Base-by-base conservation (phyloP, 2,888 invertebrate species). In the Euproctis similis region DNA sequence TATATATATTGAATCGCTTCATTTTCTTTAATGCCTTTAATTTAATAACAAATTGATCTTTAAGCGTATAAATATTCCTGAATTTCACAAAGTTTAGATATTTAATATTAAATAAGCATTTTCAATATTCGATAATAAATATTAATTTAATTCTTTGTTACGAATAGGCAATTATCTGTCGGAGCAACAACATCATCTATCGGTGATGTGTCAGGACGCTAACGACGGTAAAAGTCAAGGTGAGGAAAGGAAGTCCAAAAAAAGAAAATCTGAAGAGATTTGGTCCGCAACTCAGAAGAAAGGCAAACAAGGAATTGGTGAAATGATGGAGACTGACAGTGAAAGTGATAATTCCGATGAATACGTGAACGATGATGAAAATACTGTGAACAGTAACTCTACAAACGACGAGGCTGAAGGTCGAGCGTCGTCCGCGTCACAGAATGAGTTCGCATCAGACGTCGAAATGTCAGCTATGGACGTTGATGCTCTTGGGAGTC, bases 391-490 rank as follows among this genome's bases (percentile, higher is more conserved):
- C 26, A 82, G 81, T 42, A 81, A 77, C 30, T 78, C 78, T 0
- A 74, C 78, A 0, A 82, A 76, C 24, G 85, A 85, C 1, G 84
- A 84, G 23, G 50, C 68, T 1, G 80, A 74, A 31, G 78, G 74
- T 0, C 56, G 66, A 2, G 78, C 68, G 35, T 84, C 85, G 1
- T 82, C 82, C 0, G 74, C 71, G 13, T 85, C 86, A 1, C 82
- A 82, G 46, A 85, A 85, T 54, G 88, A 88, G 59, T 87, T 88
- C 64, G 84, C 86, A 5, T 88, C 88, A 1, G 89, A 89, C 46
- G 50, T 89, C 30, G 90, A 90, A 44, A 71, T 90, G 25, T 88
- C 89, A 0, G 88, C 80, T 5, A 73, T 90, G 52, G 90, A 90
- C 46, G 72, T 86, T 0, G 90, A 90, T 36, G 77, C 88, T 1